Evolutionary conservation across 2,113 vertebrate species (phyloP), one percentile per base, ranked within the genome.

Genomic region (Gadus macrocephalus): DNA sequence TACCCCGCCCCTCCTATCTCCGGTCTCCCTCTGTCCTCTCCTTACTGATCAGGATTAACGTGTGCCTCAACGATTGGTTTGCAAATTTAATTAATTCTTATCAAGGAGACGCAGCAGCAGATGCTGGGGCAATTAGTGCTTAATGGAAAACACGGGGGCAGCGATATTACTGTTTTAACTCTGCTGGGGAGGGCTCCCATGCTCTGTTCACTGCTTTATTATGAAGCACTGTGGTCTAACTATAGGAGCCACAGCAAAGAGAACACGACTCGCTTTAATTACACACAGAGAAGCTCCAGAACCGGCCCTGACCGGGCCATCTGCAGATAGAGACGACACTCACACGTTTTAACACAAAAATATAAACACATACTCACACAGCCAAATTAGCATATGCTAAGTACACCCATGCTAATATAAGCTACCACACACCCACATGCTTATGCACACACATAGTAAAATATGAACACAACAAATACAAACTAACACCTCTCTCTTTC

Each of bases 11-110:
- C 70, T 64, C 64, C 16, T 76, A 70, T 25, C 20, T 19, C 19
- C 60, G 72, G 55, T 14, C 4, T 67, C 55, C 56, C 61, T 42
- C 86, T 78, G 89, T 88, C 86, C 83, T 53, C 79, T 85, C 76
- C 87, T 86, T 84, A 88, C 80, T 87, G 88, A 88, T 92, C 88
- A 85, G 83, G 80, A 82, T 81, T 86, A 83, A 88, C 88, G 85
- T 85, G 83, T 90, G 85, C 83, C 78, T 85, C 86, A 83, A 89
- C 87, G 89, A 92, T 92, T 90, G 87, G 86, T 91, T 90, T 87
- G 86, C 89, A 91, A 89, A 91, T 90, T 86, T 90, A 90, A 92
- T 92, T 89, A 90, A 91, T 91, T 91, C 89, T 91, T 91, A 92
- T 93, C 90, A 90, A 92, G 88, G 83, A 89, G 83, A 89, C 88